These are phyloP conservation scores for Erebia epiphron DNA, from an alignment of 2,888 invertebrate species.

Conservation along the genomic window DNA sequence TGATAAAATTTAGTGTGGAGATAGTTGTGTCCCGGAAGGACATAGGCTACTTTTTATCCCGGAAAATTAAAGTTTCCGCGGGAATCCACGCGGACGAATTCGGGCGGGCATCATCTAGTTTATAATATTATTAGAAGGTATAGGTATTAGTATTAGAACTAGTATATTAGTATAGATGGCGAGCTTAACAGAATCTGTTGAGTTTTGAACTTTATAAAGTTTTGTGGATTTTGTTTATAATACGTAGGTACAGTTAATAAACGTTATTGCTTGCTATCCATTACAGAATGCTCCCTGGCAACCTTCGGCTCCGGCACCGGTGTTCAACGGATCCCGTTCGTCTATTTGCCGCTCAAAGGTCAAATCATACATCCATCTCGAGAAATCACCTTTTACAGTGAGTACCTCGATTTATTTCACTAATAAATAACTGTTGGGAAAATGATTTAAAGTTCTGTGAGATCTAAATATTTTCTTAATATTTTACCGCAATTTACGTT, in stretches of 20 bases:
- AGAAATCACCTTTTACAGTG: slow-evolving; percentile 92
- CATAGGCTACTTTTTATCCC: too few species aligned
- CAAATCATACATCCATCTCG: slow-evolving; percentile 95
- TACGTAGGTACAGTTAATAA: neutral
- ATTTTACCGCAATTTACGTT: neutral
- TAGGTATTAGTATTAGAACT: too few species aligned
- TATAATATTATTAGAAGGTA: too few species aligned
- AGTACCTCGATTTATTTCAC: slow-evolving; percentile 37
- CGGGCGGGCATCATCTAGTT: too few species aligned
- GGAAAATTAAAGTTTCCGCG: too few species aligned
- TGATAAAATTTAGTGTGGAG: too few species aligned
- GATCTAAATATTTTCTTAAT: neutral
- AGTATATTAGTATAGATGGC: too few species aligned
- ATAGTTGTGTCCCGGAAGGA: too few species aligned
- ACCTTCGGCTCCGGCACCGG: slow-evolving; percentile 88
- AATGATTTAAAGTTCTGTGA: neutral
- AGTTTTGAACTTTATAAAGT: too few species aligned
- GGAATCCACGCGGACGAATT: too few species aligned
- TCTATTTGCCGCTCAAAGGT: slow-evolving; percentile 92
- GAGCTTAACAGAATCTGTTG: too few species aligned
- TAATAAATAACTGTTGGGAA: neutral
- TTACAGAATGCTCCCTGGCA: slow-evolving; percentile 89
- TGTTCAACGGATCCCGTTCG: slow-evolving; percentile 91
- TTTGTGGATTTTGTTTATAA: neutral
- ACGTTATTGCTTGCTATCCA: neutral